Evolutionary conservation across 2,797 vertebrate species (phyloP).

Genomic region (Danio aesculapii): DNA sequence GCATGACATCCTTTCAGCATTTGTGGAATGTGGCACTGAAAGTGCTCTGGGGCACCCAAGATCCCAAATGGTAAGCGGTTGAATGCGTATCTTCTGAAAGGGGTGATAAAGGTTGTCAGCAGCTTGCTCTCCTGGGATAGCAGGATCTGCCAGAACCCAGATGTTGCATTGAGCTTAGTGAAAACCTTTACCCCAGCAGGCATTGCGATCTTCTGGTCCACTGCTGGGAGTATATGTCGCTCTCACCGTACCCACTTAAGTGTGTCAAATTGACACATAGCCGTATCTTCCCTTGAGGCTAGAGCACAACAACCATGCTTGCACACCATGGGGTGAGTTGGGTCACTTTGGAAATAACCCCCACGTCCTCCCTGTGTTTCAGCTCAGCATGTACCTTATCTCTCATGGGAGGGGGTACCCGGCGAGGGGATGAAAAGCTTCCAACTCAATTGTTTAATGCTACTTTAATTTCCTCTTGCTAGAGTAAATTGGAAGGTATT

Average conservation of each 20-base stretch:
- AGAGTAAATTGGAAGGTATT: not conserved
- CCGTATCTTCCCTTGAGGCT: conserved; percentile 16
- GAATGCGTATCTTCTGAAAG: conserved; percentile 39
- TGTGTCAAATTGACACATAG: conserved; percentile 44
- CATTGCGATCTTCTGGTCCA: conserved; percentile 46
- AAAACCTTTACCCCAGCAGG: conserved; percentile 27
- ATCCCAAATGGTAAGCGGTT: conserved; percentile 51
- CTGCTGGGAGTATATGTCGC: conserved; percentile 48
- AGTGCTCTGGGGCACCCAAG: conserved; percentile 26
- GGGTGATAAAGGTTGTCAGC: conserved; percentile 10
- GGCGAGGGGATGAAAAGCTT: not conserved
- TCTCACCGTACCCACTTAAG: conserved; percentile 41
- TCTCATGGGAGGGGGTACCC: not conserved
- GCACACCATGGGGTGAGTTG: not conserved
- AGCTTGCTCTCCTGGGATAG: conserved; percentile 17
- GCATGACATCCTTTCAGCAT: conserved; percentile 45
- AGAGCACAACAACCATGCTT: not conserved
- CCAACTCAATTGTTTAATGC: conserved; percentile 45
- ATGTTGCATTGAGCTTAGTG: conserved; percentile 45
- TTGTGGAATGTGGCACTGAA: conserved; percentile 36
- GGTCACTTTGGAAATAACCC: conserved; percentile 41
- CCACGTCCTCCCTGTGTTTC: conserved; percentile 19
- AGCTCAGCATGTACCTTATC: not conserved
- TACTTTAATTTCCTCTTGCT: not conserved
- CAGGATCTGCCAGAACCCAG: conserved; percentile 47